Evolutionary conservation across 2,888 invertebrate species (phyloP), one percentile per base, ranked within the genome.

Genomic region (Thalpophila matura): DNA sequence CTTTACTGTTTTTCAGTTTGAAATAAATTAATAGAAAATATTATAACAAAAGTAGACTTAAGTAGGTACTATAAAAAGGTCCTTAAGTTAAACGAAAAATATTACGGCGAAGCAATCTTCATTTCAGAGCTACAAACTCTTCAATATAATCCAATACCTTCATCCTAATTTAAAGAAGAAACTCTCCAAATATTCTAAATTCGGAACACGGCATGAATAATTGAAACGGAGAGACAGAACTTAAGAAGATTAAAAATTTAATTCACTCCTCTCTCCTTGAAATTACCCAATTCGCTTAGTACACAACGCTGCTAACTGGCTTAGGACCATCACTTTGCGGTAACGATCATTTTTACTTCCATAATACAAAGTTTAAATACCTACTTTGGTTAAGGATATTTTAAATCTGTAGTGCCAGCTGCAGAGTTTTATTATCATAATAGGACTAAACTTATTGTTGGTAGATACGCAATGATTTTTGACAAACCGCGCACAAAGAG

Each of bases 191-290:
- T 66, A 70, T 77, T 74, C 59, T 63, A 58, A 66, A 74, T 78
- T 71, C 66, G 43, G 33, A 49, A 46, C 67, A 62, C 57, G 61
- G 29, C 55, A 60, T 81, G 76, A 80, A 82, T 82, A 82, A 82
- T 79, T 81, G 69, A 75, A 66, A 62, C 46, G 64, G 38, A 53
- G 65, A 68, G 53, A 55, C 59, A 20, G 35, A 47, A 42, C 50
- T 40, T 27, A 56, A 27, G 59, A 14, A 53, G 66, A 72, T 80
- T 67, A 75, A 77, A 74, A 68, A 69, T 76, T 68, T 71, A 67
- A 75, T 74, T 65, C 64, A 50, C 58, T 65, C 43, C 49, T 40
- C 51, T 60, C 63, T 51, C 47, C 38, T 35, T 46, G 38, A 74
- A 71, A 45, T 68, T n/a, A 47, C 43, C 49, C 22, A 74, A 77